Percentiles rank a stretch among this genome's conserved stretches.
Evolutionary conservation across 2,888 invertebrate genomes (phyloP).

Genomic region (Ferdinandea cuprea): DNA sequence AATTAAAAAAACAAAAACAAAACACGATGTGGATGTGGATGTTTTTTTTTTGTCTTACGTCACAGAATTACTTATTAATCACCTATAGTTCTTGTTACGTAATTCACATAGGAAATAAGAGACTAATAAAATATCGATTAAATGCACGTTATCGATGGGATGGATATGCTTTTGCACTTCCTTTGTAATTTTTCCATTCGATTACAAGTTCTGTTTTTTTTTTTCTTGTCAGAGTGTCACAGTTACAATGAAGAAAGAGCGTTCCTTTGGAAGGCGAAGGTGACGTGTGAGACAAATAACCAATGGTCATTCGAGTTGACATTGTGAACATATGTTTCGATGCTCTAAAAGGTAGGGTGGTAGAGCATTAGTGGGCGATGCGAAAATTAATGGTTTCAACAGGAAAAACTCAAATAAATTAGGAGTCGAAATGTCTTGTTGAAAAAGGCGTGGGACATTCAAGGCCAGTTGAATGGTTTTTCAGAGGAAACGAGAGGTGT

Average conservation of each 20-base stretch:
- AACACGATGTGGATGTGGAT: neutral
- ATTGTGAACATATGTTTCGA: neutral
- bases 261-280: neutral
- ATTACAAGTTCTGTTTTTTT: conserved; percentile 26
- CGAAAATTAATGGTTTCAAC: neutral
- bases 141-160: conserved; percentile 11
- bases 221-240: neutral
- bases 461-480: no score
- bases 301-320: neutral
- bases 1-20: neutral
- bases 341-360: neutral
- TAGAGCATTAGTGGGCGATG: neutral
- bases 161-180: neutral
- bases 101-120: conserved; percentile 11
- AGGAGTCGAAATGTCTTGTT: neutral
- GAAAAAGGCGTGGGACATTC: neutral
- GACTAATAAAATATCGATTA: conserved; percentile 38
- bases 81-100: conserved; percentile 4
- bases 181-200: conserved; percentile 34
- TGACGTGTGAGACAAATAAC: neutral
- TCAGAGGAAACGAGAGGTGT: no score
- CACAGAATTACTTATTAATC: conserved; percentile 40
- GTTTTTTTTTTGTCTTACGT: neutral
- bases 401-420: neutral
- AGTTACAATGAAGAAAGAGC: neutral